Evolutionary conservation across 2,797 vertebrate genomes (phyloP), one percentile per base, ranked within the genome.

Genomic region (Poecilia wingei): DNA sequence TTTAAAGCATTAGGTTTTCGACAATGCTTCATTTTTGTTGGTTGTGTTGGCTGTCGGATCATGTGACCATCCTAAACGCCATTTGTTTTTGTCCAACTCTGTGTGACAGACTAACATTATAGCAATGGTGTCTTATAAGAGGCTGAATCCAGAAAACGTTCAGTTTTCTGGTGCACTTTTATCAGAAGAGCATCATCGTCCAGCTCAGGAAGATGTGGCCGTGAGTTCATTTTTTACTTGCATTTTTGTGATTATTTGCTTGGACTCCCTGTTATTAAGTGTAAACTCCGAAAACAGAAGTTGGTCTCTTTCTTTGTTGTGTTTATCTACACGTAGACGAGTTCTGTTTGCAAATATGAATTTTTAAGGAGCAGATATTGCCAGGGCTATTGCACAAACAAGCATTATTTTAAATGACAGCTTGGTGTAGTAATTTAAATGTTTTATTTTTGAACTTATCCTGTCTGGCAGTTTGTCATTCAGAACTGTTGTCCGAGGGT

Each of bases 61-160:
- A 41, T 8, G 45, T 75, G 39, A 59, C 39, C 39, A 31, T 9
- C 55, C 55, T 46, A 1, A 75, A 12, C 33, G 20, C 13, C 6
- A 2, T 16, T 28, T 64, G 74, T 20, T 39, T 79, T 59, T 76
- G 31, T 25, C 77, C 43, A 51, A 43, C 46, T 68, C 22, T 79
- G 9, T 55, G 64, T 51, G 64, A 79, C 61, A 57, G 47, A 66
- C 57, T 0, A 53, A 12, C 59, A 7, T 68, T 33, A 0, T 59
- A 77, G 90, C 70, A 25, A 95, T 95, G 94, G 93, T 89, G 75
- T 94, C 93, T 0, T 95, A 95, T 87, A 89, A 93, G 80, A 88
- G 88, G 2, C 88, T 95, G 73, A 93, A 91, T 77, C 93, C 93
- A 3, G 94, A 95, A 79, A 90, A 94, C 71, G 89, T 94, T 2